A percentile compares a stretch with the other conserved stretches of the same genome.
Evolutionary conservation across 2,888 invertebrate species (phyloP).

Genomic region (Timandra comae): DNA sequence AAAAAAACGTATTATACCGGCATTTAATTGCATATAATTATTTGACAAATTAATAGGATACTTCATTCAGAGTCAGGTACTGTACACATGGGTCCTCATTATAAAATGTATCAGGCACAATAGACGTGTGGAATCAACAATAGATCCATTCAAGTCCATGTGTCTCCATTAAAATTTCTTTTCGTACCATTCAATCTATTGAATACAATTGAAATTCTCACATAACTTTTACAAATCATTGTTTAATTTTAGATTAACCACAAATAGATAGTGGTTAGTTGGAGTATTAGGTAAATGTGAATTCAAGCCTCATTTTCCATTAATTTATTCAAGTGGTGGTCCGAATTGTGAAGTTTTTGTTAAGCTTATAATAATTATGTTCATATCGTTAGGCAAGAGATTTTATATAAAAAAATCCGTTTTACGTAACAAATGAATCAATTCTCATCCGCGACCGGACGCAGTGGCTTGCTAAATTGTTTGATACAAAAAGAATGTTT

Average conservation of each 20-base stretch:
- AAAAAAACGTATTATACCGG: too few species aligned
- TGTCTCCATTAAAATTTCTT: constrained; percentile 22
- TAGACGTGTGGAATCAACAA: constrained; percentile 43
- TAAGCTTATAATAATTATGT: constrained; percentile 4
- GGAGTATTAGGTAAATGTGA: constrained; percentile 9
- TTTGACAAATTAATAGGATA: too few species aligned
- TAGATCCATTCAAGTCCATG: constrained; percentile 43
- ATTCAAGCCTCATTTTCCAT: constrained; percentile 10
- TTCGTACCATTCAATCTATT: constrained; percentile 31
- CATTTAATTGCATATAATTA: too few species aligned
- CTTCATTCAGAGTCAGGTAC: too few species aligned
- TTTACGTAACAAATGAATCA: too few species aligned
- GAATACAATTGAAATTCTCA: constrained; percentile 13
- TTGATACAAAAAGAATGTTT: too few species aligned
- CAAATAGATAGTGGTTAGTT: constrained; percentile 6
- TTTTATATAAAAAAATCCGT: not conserved
- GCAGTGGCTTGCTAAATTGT: too few species aligned
- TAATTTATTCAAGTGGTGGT: constrained; percentile 17
- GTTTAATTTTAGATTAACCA: constrained; percentile 5
- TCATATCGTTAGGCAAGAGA: not conserved
- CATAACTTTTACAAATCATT: constrained; percentile 16
- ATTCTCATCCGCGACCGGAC: too few species aligned
- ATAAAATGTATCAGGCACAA: constrained; percentile 38
- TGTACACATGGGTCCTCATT: constrained; percentile 38
- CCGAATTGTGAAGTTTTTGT: constrained; percentile 6